Base-by-base conservation (phyloP, 1,140 invertebrate genomes). In the Habropoda laboriosa region DNA sequence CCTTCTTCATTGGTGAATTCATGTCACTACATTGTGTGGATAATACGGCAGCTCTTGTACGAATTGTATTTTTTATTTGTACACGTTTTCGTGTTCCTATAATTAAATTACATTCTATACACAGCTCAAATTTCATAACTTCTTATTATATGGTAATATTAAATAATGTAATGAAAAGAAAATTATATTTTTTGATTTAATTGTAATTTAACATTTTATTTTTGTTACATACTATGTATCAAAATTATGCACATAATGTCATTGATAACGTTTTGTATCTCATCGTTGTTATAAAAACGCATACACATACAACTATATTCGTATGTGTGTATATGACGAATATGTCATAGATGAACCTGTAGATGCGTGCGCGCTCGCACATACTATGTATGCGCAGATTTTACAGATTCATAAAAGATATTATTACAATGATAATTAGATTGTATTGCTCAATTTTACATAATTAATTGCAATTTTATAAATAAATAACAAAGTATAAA, bases 51-150 rank as follows among this genome's bases (percentile, higher is more conserved):
- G 76, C 66, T 16, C 73, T 72, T 10, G 80, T 70, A 40, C 49
- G 53, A n/a, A 71, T 53, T 30, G 60, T 32, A 60, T 30, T 70
- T 35, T 66, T 82, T 0, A 47, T 61, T 45, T 57, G 32, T 0
- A 57, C 40, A 40, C 81, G 72, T 83, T 84, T 88, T 82, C 71
- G 72, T 61, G 51, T 76, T 70, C 79, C 89, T 90, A 51, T 35
- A 58, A 81, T 84, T 30, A 73, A 58, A 75, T 67, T 13, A 55
- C 60, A 49, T 12, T 7, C 18, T 47, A 3, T 21, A 47, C 4
- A 66, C 18, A 5, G 1, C 8, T 13, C 7, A 21, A 27, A 51
- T 53, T 49, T 32, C 1, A 27, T 32, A 21, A 45, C 21, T 47
- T 5, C 27, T 45, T 24, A 30, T 13, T n/a, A 51, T 16, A 49